phyloP scores from a whole-genome alignment of 2,888 invertebrate genomes.

The Nephrotoma appendiculata region DNA sequence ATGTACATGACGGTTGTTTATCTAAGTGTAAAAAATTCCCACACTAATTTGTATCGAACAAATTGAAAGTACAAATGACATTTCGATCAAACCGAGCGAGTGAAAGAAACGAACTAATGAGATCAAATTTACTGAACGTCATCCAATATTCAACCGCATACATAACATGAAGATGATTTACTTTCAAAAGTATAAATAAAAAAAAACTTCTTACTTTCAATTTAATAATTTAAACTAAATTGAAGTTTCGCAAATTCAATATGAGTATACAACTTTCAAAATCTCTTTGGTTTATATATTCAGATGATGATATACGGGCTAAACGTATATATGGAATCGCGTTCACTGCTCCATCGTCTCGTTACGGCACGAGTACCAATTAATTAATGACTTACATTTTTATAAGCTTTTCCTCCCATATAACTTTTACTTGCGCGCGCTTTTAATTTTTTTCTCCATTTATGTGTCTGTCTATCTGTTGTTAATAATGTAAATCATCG shows the following conservation, averaged over 20 bases:
- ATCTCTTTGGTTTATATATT: background rate
- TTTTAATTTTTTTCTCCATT: background rate
- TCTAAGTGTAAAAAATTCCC: background rate
- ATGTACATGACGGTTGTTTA: background rate
- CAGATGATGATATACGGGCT: background rate
- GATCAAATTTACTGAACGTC: background rate
- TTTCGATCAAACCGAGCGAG: background rate
- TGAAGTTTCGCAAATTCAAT: background rate
- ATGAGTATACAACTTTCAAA: background rate
- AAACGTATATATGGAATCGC: background rate
- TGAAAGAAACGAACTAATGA: background rate
- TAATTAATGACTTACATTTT: background rate
- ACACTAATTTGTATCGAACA: background rate
- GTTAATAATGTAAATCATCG: background rate
- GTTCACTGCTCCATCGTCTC: background rate
- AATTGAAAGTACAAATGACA: background rate
- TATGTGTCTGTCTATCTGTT: background rate
- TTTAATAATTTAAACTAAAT: background rate
- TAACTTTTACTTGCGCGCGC: background rate
- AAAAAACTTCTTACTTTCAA: background rate
- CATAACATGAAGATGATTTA: background rate
- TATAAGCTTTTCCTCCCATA: background rate
- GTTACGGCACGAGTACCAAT: background rate
- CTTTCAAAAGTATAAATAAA: background rate
- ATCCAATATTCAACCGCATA: background rate